phyloP scores from a whole-genome alignment of 2,888 invertebrate species.

The Melinaea menophilus region DNA sequence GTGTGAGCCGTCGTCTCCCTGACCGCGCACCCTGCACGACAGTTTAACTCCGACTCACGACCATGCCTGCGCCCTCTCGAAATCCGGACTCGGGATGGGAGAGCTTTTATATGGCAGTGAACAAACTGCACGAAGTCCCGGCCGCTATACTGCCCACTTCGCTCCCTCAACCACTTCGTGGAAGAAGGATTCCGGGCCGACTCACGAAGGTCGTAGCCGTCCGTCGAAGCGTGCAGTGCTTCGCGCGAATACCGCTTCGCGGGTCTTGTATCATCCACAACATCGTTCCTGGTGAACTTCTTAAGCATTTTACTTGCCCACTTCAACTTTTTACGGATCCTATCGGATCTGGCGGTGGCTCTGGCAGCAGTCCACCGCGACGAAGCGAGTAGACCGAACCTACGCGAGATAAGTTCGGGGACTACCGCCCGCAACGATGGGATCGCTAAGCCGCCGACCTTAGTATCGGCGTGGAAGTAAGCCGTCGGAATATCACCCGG shows the following conservation, averaged over 20 bases:
- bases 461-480: conserved; percentile 41
- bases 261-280: background rate
- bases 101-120: conserved; percentile 40
- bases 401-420: conserved; percentile 6
- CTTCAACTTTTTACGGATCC: conserved; percentile 29
- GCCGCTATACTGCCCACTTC: conserved; percentile 24
- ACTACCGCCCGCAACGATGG: background rate
- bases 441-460: conserved; percentile 23
- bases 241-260: conserved; percentile 9
- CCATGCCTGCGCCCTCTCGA: conserved; percentile 22
- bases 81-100: conserved; percentile 38
- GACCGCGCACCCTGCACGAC: conserved; percentile 40
- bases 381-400: conserved; percentile 33
- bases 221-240: conserved; percentile 9
- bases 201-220: conserved; percentile 10
- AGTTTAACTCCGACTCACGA: conserved; percentile 33
- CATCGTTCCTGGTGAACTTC: conserved; percentile 13
- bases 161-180: conserved; percentile 29
- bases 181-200: conserved; percentile 18
- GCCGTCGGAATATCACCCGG: conserved; percentile 38
- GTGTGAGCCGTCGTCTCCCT: conserved; percentile 41
- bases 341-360: conserved; percentile 31
- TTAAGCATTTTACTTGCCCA: conserved; percentile 24
- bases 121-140: conserved; percentile 42
- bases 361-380: conserved; percentile 31